Conservation (phyloP, 1,140 invertebrate genomes). For the Microplitis mediator region DNA sequence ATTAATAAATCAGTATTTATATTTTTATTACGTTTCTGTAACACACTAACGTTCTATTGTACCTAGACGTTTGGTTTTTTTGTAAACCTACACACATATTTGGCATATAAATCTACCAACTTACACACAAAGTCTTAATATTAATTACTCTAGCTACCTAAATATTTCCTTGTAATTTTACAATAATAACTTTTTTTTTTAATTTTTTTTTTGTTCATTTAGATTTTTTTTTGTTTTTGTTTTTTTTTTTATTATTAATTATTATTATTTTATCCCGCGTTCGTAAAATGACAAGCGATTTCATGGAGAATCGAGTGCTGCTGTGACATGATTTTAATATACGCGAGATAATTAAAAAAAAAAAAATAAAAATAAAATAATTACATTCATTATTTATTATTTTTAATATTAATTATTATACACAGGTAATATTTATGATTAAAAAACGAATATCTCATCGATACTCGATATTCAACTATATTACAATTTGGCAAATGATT, state of each 20-base stretch:
- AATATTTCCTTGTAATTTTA: slow-evolving; percentile 24
- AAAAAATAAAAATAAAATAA: not conserved
- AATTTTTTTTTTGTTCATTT: not conserved
- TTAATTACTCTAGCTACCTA: slow-evolving; percentile 37
- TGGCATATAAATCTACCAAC: slow-evolving; percentile 58
- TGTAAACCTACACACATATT: slow-evolving; percentile 52
- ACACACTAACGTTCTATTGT: slow-evolving; percentile 40
- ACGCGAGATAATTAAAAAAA: not conserved
- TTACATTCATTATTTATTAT: not conserved
- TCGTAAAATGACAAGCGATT: too few relatives aligned
- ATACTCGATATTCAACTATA: slow-evolving; percentile 33
- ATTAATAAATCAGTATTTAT: not conserved
- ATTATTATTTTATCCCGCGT: not conserved
- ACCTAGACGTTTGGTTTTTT: slow-evolving; percentile 46
- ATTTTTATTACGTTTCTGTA: slow-evolving; percentile 6
- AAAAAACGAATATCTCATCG: slow-evolving; percentile 15
- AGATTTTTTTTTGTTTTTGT: not conserved
- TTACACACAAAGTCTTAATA: slow-evolving; percentile 40
- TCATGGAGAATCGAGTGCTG: too few relatives aligned
- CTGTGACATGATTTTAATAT: not conserved
- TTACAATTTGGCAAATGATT: slow-evolving; percentile 34
- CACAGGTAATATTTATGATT: too few relatives aligned
- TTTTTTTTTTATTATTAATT: not conserved
- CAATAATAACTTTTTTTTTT: slow-evolving; percentile 25
- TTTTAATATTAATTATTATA: not conserved